phyloP scores from a whole-genome alignment of 2,888 invertebrate species.

The Campoplex nolae region DNA sequence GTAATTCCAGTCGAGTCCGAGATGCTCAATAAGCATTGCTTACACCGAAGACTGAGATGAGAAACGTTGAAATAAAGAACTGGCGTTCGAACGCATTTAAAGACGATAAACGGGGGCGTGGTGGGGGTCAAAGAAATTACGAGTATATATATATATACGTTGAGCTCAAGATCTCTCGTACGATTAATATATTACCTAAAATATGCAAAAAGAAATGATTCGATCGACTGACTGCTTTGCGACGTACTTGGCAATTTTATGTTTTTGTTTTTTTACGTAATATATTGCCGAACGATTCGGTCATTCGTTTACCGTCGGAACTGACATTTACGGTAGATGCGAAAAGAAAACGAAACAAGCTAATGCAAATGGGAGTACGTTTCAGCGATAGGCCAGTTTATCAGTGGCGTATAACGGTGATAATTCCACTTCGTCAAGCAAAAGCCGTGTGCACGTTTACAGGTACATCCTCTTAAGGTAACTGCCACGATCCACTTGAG shows the following conservation, averaged over 20 bases:
- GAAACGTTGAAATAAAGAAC: slow-evolving; percentile 43
- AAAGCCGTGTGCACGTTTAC: background rate
- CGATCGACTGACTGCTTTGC: background rate
- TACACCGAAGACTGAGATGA: slow-evolving; percentile 30
- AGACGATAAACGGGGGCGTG: background rate
- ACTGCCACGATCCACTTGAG: background rate
- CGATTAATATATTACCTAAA: background rate
- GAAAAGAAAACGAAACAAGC: background rate
- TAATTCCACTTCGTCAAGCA: slow-evolving; percentile 14
- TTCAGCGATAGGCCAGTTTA: background rate
- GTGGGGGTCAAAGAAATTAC: background rate
- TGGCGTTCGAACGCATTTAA: slow-evolving; percentile 9
- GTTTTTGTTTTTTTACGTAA: background rate
- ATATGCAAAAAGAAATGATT: background rate
- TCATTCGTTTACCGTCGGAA: background rate
- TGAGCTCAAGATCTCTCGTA: background rate
- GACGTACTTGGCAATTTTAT: background rate
- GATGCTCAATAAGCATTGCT: slow-evolving; percentile 44
- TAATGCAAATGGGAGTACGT: background rate
- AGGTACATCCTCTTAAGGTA: slow-evolving; percentile 2
- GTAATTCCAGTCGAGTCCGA: slow-evolving; percentile 60
- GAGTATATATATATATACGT: slow-evolving; percentile 21
- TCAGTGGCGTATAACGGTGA: background rate
- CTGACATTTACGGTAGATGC: background rate
- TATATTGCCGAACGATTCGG: background rate